Evolutionary conservation across 2,113 vertebrate species (phyloP).

Genomic region (Pongo abelii): DNA sequence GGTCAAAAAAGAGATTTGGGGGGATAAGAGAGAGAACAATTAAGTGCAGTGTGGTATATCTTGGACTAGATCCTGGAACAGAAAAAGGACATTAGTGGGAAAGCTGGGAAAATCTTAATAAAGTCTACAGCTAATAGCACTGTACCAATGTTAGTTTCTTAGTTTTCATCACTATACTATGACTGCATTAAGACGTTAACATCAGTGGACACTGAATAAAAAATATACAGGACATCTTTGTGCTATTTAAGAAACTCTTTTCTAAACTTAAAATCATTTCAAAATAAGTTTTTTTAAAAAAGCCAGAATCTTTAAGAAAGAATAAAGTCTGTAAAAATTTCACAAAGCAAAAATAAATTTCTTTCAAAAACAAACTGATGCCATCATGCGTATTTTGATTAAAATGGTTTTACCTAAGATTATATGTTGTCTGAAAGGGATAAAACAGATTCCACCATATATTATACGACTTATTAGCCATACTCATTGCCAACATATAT

Average conservation of each 20-base stretch:
- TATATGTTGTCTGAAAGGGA: not conserved
- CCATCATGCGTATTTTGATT: not conserved
- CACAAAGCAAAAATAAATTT: slow-evolving; percentile 6
- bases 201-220: not conserved
- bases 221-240: not conserved
- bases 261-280: not conserved
- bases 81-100: not conserved
- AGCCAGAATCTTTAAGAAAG: not conserved
- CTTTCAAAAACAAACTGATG: not conserved
- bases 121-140: not conserved
- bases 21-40: not conserved
- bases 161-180: not conserved
- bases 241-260: not conserved
- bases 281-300: not conserved
- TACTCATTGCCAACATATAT: not conserved
- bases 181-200: not conserved
- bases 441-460: not conserved
- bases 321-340: not conserved
- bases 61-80: not conserved
- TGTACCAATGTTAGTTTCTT: not conserved
- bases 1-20: not conserved
- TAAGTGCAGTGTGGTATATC: not conserved
- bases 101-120: not conserved
- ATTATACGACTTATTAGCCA: not conserved
- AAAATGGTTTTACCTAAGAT: not conserved